Percentiles rank a stretch among this genome's conserved stretches.
Evolutionary conservation across 2,888 invertebrate genomes (phyloP).

Genomic region (Lycophotia porphyrea): DNA sequence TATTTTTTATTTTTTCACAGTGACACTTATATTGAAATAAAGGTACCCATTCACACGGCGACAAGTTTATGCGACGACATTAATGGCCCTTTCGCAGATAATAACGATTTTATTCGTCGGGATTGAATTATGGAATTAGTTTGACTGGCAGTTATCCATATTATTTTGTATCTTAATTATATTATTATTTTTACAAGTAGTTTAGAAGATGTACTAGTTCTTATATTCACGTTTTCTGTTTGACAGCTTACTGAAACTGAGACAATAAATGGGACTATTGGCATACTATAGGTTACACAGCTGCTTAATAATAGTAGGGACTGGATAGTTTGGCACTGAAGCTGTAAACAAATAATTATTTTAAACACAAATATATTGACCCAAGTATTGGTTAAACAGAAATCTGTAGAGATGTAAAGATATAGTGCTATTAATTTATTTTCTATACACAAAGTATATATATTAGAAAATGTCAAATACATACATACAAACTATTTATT

Average conservation of each 20-base stretch:
- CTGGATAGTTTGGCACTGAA: background rate
- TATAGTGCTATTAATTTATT: background rate
- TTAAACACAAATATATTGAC: background rate
- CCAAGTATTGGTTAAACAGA: background rate
- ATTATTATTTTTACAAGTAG: slow-evolving; percentile 26
- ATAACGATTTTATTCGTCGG: slow-evolving; percentile 57
- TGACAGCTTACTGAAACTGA: background rate
- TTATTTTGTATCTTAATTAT: slow-evolving; percentile 43
- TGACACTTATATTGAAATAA: slow-evolving; percentile 58
- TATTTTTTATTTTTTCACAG: slow-evolving; percentile 53
- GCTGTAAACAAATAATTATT: background rate
- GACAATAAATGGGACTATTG: slow-evolving; percentile 3
- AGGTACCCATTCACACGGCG: slow-evolving; percentile 56
- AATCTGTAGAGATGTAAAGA: background rate
- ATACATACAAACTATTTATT: background rate
- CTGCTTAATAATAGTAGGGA: background rate
- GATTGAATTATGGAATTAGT: slow-evolving; percentile 47
- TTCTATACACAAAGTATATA: background rate
- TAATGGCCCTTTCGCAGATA: slow-evolving; percentile 48
- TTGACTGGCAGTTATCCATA: slow-evolving; percentile 30
- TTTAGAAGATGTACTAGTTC: slow-evolving; percentile 8
- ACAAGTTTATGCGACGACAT: slow-evolving; percentile 43
- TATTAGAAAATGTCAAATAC: background rate
- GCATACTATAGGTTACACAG: background rate
- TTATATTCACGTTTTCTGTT: slow-evolving; percentile 6